Evolutionary conservation across 2,113 vertebrate genomes (phyloP).

Genomic region (Polypterus senegalus): DNA sequence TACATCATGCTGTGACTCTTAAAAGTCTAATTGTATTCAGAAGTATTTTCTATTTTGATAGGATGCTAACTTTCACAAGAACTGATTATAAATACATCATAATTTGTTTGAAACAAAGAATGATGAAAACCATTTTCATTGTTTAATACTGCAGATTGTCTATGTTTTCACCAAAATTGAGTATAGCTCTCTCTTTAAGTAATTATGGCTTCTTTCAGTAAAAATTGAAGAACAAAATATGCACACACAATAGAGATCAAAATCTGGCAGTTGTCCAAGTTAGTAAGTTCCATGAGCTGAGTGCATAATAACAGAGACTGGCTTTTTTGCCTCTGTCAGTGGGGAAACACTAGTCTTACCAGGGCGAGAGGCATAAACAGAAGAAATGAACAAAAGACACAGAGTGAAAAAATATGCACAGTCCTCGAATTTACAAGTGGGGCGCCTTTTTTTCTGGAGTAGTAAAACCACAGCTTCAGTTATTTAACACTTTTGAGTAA

Average conservation of each 20-base stretch:
- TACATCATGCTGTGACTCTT: constrained; percentile 52
- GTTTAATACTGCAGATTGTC: neutral
- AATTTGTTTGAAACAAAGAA: constrained; percentile 17
- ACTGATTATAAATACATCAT: constrained; percentile 28
- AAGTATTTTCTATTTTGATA: constrained; percentile 18
- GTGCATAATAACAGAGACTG: constrained; percentile 27
- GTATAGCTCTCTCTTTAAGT: no score
- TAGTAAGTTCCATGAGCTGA: constrained; percentile 22
- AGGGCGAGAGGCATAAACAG: constrained; percentile 22
- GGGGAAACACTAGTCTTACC: constrained; percentile 21
- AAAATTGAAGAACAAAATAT: constrained; percentile 11
- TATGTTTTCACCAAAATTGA: no score
- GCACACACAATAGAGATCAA: constrained; percentile 16
- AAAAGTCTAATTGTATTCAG: constrained; percentile 51
- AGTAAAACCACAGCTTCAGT: no score
- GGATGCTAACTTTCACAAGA: constrained; percentile 25
- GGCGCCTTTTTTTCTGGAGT: no score
- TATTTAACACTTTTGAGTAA: no score
- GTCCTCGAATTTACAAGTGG: constrained; percentile 38
- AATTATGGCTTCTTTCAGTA: constrained; percentile 11
- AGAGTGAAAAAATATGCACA: constrained; percentile 26
- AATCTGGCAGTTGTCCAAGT: constrained; percentile 25
- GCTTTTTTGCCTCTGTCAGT: constrained; percentile 23
- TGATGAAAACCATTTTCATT: neutral
- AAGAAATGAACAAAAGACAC: constrained; percentile 22